phyloP scores from a whole-genome alignment of 2,797 vertebrate species.

The Mionectes olivaceus region DNA sequence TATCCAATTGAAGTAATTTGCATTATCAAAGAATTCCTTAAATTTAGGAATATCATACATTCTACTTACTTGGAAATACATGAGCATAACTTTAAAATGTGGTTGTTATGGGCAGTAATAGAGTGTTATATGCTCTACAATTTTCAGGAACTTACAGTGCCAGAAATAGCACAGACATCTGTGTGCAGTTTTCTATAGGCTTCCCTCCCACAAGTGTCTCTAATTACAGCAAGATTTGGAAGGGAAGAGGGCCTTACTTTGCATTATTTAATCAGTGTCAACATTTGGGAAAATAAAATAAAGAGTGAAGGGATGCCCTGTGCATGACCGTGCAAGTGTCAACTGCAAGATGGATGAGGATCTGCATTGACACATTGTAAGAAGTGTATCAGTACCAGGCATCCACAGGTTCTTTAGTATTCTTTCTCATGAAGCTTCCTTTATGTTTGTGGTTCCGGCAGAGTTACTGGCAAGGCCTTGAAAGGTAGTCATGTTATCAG shows the following conservation, averaged over 20 bases:
- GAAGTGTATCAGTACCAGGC: not conserved
- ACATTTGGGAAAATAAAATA: not conserved
- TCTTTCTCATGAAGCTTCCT: not conserved
- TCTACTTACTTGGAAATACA: not conserved
- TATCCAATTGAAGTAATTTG: not conserved
- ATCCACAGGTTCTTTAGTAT: not conserved
- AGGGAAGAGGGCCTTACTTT: not conserved
- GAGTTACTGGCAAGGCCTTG: not conserved
- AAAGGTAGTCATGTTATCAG: not conserved
- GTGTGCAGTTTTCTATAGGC: not conserved
- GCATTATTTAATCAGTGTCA: not conserved
- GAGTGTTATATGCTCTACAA: not conserved
- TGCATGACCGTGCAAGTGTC: not conserved
- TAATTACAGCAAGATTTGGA: not conserved
- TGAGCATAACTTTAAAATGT: not conserved
- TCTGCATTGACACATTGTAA: not conserved
- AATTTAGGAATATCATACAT: not conserved
- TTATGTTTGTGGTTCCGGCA: not conserved
- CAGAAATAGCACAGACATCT: not conserved
- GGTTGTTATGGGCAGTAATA: not conserved
- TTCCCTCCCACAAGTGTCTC: not conserved
- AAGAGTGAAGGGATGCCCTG: not conserved
- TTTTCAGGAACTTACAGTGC: not conserved
- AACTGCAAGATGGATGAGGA: not conserved
- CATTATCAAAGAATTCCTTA: not conserved